Base-by-base conservation (phyloP, 2,797 vertebrate species). In the Nasua narica region DNA sequence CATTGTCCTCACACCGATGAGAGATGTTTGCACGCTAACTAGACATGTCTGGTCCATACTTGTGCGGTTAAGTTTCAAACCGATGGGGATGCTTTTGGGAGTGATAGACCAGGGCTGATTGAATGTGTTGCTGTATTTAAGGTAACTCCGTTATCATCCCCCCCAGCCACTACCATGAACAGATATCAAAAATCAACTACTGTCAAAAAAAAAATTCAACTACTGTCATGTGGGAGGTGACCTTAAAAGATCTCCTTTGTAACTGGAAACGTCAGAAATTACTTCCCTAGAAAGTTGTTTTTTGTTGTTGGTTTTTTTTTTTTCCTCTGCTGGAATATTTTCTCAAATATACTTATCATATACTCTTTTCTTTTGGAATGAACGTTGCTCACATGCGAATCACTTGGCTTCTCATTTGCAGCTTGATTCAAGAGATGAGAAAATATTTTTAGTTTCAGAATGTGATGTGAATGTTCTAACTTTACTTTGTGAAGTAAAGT, bases 11-110 rank as follows among this genome's bases (percentile, higher is more conserved):
- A 52, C 76, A 91, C 62, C 77, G 87, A 87, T 60, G 62, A 52
- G 35, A 77, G 70, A 78, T 77, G 52, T 92, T 74, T 83, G 70
- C 46, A 35, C 8, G 43, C 35, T 94, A 70, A 69, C n/a, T 50
- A 77, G 76, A 70, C 25, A 25, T 85, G 27, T 77, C 37, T 79
- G 62, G 43, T n/a, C 65, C 46, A 79, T 21, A 70, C 25, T 72
- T 84, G n/a, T 46, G 56, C 52, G 84, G 58, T 90, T 89, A 65
- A 72, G 90, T 97, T 91, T 87, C 78, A 96, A 86, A 81, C 48
- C 35, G 43, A 35, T 74, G 13, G 37, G 23, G 40, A 76, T 96
- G 46, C 18, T 83, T 19, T 85, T 86, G n/a, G 67, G 32, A 86
- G 23, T 89, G 67, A 83, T 46, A 74, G 58, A 52, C 91, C 16